Evolutionary conservation across 2,113 vertebrate genomes (phyloP), one percentile per base, ranked within the genome.

Genomic region (Seriola dumerili): DNA sequence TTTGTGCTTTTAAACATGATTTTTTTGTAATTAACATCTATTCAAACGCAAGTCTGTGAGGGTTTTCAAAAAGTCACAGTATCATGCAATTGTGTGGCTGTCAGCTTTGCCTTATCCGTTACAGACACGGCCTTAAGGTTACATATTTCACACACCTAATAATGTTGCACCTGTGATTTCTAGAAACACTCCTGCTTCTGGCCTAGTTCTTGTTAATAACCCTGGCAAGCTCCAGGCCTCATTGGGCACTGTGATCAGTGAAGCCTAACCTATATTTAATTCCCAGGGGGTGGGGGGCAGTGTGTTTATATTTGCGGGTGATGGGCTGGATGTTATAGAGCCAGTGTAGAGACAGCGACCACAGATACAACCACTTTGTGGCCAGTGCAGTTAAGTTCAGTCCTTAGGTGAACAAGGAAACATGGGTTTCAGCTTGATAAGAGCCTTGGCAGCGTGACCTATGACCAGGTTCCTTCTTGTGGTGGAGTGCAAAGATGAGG

Each of bases 371-470:
- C 48, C 62, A 64, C 29, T 66, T 9, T 72, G 80, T 55, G 36
- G 54, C 71, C 62, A 29, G 64, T 34, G 25, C 58, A 23, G 61
- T 70, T 76, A 9, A 7, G 48, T 57, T 75, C 32, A 42, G 42
- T 62, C 10, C 19, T 55, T 32, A 4, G 57, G 23, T 62, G 44
- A 80, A 69, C 3, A 42, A 77, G 59, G 64, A 84, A 84, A 75
- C 65, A 67, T 38, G 19, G 61, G 81, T 84, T 86, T 64, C 3
- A 23, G 29, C 58, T 75, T 79, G 62, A 86, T 81, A 79, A 81
- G 74, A 72, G 48, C 23, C 17, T 40, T 61, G 17, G 38, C 63
- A 55, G 11, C 1, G 19, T n/a, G 48, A 21, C 23, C 46, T 62
- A 4, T 71, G 54, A 67, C 38, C 36, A 65, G 54, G 75, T 5